These are phyloP conservation scores for Zosterops lateralis DNA, from an alignment of 2,113 vertebrate genomes.

Conservation along the genomic window DNA sequence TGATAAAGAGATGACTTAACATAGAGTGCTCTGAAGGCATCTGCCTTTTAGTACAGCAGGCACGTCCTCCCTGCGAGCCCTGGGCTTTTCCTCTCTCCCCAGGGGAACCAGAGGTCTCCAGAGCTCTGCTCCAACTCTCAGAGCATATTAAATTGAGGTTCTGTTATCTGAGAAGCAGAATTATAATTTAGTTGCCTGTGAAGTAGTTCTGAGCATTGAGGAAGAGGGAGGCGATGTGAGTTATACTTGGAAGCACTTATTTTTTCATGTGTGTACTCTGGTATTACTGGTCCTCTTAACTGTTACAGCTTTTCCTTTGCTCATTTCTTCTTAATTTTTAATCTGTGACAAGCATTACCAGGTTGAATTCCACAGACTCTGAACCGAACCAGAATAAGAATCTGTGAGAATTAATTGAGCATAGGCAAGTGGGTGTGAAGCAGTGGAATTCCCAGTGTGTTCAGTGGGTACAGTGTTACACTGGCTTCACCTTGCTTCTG, in stretches of 20 bases:
- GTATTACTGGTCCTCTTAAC: not conserved
- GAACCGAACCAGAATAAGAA: not conserved
- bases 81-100: not conserved
- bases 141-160: not conserved
- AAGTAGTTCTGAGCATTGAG: not conserved
- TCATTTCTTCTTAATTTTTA: not conserved
- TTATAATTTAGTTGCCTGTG: not conserved
- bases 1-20: constrained; percentile 56
- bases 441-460: not conserved
- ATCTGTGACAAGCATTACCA: not conserved
- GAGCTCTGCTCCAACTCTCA: not conserved
- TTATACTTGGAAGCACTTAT: not conserved
- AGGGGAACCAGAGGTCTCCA: not conserved
- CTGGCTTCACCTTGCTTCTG: not conserved
- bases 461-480: not conserved
- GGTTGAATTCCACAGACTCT: not conserved
- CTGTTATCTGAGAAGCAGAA: not conserved
- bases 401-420: not conserved
- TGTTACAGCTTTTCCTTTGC: not conserved
- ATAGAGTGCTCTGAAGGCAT: constrained; percentile 53
- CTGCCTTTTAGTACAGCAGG: constrained; percentile 28
- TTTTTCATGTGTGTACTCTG: not conserved
- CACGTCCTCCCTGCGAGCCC: not conserved
- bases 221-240: not conserved
- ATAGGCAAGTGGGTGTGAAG: not conserved